Evolutionary conservation across 2,888 invertebrate genomes (phyloP).

Genomic region (Amiota communis): DNA sequence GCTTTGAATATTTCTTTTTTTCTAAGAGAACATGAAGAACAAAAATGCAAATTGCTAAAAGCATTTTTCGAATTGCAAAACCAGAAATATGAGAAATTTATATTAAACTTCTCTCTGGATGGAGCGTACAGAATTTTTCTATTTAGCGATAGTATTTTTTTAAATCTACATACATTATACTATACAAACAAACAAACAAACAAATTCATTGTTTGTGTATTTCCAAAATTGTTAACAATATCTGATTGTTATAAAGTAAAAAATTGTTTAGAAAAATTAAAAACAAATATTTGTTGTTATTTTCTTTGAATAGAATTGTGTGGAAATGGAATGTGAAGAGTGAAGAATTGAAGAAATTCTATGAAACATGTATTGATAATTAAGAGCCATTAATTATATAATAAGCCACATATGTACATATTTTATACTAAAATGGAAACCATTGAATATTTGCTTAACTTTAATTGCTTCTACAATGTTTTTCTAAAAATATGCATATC

Average conservation of each 20-base stretch:
- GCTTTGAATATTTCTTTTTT: constrained; percentile 40
- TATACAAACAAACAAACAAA: neutral
- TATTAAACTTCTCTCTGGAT: constrained; percentile 71
- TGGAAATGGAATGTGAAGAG: too few relatives aligned
- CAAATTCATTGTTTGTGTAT: neutral
- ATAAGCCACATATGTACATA: too few relatives aligned
- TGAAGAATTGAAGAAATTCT: too few relatives aligned
- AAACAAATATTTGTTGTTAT: neutral
- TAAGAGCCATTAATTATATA: too few relatives aligned
- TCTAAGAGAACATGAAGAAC: constrained; percentile 12
- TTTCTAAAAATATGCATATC: too few relatives aligned
- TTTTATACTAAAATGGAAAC: too few relatives aligned
- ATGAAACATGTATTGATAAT: too few relatives aligned
- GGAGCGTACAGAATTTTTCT: constrained; percentile 22
- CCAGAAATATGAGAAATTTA: constrained; percentile 67
- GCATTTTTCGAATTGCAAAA: constrained; percentile 42
- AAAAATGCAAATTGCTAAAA: constrained; percentile 39
- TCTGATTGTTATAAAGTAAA: constrained; percentile 1
- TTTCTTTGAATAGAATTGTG: too few relatives aligned
- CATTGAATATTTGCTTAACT: too few relatives aligned
- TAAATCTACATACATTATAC: neutral
- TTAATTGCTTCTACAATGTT: too few relatives aligned
- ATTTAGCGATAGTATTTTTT: constrained; percentile 30
- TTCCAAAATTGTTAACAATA: constrained; percentile 17
- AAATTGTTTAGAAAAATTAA: neutral